A percentile compares a stretch with the other conserved stretches of the same genome.
phyloP scores from a whole-genome alignment of 2,113 vertebrate genomes.

The Xerus inauris region DNA sequence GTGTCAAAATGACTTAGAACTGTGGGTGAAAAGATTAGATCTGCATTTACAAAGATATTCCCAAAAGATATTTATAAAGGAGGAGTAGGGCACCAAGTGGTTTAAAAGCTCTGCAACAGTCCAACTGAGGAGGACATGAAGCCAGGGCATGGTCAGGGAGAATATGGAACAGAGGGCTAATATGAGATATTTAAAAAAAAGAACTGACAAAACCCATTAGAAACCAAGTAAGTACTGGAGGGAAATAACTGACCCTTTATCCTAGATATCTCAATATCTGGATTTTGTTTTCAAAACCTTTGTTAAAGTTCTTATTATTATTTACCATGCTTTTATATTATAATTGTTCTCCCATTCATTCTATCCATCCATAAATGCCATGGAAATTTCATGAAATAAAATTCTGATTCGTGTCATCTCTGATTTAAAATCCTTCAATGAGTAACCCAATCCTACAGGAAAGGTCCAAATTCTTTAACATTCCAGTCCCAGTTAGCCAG shows the following conservation, averaged over 20 bases:
- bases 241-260: not conserved
- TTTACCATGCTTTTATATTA: conserved; percentile 39
- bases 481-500: not conserved
- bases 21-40: not conserved
- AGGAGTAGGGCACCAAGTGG: not conserved
- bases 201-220: conserved; percentile 25
- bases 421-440: conserved; percentile 36
- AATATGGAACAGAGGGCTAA: not conserved
- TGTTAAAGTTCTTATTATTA: conserved; percentile 45
- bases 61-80: not conserved
- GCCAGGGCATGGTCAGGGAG: not conserved
- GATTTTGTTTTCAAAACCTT: conserved; percentile 26
- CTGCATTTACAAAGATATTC: conserved; percentile 43
- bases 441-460: conserved; percentile 32
- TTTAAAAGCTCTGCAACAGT: not conserved
- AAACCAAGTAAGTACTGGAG: not conserved
- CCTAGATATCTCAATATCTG: not conserved
- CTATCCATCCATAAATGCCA: conserved; percentile 30
- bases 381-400: conserved; percentile 52
- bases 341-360: conserved; percentile 18
- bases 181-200: conserved; percentile 25
- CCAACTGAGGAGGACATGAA: not conserved
- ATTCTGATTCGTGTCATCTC: conserved; percentile 9
- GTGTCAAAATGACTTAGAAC: not conserved
- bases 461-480: conserved; percentile 40